Evolutionary conservation across 2,797 vertebrate species (phyloP), one percentile per base, ranked within the genome.

Genomic region (Mallotus villosus): DNA sequence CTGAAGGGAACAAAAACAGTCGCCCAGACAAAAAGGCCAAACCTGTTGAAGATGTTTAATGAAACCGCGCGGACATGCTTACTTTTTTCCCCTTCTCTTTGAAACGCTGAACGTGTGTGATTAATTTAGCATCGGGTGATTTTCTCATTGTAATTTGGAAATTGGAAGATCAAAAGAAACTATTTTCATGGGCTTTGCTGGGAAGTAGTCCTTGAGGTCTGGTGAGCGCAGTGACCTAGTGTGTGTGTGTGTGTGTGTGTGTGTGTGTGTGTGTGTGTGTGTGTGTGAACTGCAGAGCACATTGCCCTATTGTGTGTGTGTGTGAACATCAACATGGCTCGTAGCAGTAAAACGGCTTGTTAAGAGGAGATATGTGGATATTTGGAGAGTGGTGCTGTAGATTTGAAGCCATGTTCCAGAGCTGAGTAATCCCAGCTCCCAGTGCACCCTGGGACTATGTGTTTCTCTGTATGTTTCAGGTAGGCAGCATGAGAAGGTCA

Each of bases 131-230:
- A 94, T 93, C 80, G 84, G 79, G 79, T 81, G 89, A 94, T 93
- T 53, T 92, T 93, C 92, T 91, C 93, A 92, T 92, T 77, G 92
- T 92, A 90, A 93, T 88, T 92, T 92, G 88, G 91, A 93, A 91
- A 89, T 85, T 85, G 83, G 81, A 84, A 89, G 92, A 93, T 94
- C 86, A 94, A 93, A 93, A 91, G 88, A 87, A 87, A 86, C 74
- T 74, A 58, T 82, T 84, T 83, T 79, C 55, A 71, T 21, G 55
- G 85, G 84, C 84, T n/a, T 68, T 81, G 66, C 83, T 90, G 84
- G 85, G 80, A 79, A 87, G 84, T 89, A 84, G 84, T 78, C 78
- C 81, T 89, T 63, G 16, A 64, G 34, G 9, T 12, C 9, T 14
- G 24, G 4, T 46, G 37, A 22, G 49, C 63, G 22, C 37, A 4